phyloP scores from a whole-genome alignment of 1,140 invertebrate species.

The Bombus pyrosoma region DNA sequence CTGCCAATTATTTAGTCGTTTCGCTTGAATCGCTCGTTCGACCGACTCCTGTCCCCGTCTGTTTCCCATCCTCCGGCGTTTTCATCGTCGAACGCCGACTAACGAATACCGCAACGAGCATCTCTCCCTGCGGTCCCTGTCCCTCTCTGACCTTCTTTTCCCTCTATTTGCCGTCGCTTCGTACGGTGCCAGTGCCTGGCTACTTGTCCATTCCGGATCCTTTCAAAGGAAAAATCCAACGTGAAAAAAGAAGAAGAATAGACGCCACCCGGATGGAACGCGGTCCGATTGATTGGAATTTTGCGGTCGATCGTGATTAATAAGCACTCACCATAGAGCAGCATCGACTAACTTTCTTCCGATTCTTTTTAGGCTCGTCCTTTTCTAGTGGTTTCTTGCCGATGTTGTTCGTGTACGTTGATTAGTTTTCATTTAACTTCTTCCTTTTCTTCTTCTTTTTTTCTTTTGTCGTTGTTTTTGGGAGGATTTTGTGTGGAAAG shows the following conservation, averaged over 20 bases:
- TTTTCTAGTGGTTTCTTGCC: neutral
- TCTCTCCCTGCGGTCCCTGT: neutral
- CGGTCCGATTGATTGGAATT: slow-evolving; percentile 25
- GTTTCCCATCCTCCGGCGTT: neutral
- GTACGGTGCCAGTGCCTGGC: neutral
- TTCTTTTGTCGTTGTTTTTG: no score
- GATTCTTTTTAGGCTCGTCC: neutral
- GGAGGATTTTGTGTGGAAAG: no score
- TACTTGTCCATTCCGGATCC: slow-evolving; percentile 14
- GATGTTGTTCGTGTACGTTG: neutral
- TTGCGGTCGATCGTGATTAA: slow-evolving; percentile 33
- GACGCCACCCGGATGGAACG: neutral
- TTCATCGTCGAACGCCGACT: slow-evolving; percentile 11
- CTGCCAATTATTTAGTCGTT: slow-evolving; percentile 59
- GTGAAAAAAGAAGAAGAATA: accelerated
- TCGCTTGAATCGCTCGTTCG: slow-evolving; percentile 32
- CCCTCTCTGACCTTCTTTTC: no score
- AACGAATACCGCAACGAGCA: slow-evolving; percentile 37
- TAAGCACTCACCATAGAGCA: neutral
- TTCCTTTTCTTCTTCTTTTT: neutral
- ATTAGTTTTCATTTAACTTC: neutral
- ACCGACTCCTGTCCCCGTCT: neutral
- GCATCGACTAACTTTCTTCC: no score
- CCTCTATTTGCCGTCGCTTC: neutral
- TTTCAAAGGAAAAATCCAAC: slow-evolving; percentile 13